Percentiles rank a stretch among this genome's conserved stretches.
Conservation (phyloP, 2,113 vertebrate species). For the Forbesichthys agassizii region DNA sequence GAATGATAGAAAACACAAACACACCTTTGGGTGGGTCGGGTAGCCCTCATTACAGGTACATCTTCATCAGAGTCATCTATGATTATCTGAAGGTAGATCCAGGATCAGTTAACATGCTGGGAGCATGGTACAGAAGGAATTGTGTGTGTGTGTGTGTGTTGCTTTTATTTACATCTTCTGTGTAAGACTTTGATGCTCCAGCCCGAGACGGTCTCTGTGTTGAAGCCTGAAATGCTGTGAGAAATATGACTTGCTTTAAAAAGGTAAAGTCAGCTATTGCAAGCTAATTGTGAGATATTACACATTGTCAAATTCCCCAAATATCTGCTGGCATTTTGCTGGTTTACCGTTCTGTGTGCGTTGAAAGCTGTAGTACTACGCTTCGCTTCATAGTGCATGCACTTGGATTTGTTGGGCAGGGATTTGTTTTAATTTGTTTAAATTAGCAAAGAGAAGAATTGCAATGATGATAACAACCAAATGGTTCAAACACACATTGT, state of each 20-base stretch:
- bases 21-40: slow-evolving; percentile 43
- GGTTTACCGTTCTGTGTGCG: too few relatives aligned
- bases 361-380: too few relatives aligned
- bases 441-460: too few relatives aligned
- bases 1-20: neutral
- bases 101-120: neutral
- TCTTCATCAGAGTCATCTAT: slow-evolving; percentile 73
- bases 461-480: too few relatives aligned
- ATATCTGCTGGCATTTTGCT: too few relatives aligned
- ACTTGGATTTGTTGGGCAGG: too few relatives aligned
- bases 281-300: too few relatives aligned
- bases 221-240: slow-evolving; percentile 57
- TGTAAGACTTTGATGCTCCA: slow-evolving; percentile 28
- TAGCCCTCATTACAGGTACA: slow-evolving; percentile 36
- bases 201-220: slow-evolving; percentile 47
- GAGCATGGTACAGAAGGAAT: neutral
- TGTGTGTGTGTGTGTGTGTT: slow-evolving; percentile 19
- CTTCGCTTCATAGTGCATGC: too few relatives aligned
- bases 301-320: too few relatives aligned
- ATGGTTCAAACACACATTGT: too few relatives aligned
- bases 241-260: neutral
- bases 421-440: too few relatives aligned
- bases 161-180: slow-evolving; percentile 45
- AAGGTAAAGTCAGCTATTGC: too few relatives aligned
- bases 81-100: slow-evolving; percentile 37